Percentiles rank a stretch among this genome's conserved stretches.
Evolutionary conservation across 30 jellyfish, hydroid and myxozoan species (phyloP).

Genomic region (Aurelia sp.): DNA sequence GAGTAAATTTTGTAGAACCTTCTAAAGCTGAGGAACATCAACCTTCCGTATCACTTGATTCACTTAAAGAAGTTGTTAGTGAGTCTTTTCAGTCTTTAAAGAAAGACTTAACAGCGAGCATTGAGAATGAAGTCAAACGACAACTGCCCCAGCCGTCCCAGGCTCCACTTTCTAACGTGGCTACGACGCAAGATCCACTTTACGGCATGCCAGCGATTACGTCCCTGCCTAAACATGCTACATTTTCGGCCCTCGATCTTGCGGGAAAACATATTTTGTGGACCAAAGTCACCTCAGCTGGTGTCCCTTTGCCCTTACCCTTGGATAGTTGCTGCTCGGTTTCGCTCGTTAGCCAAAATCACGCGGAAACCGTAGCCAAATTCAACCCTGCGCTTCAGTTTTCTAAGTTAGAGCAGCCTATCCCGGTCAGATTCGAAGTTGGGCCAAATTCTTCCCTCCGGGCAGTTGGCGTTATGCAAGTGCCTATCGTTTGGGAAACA

Average conservation of each 20-base stretch:
- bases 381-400: slow-evolving; percentile 17
- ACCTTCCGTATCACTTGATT: not conserved
- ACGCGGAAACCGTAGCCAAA: slow-evolving; percentile 20
- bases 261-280: slow-evolving; percentile 47
- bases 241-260: slow-evolving; percentile 19
- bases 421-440: slow-evolving; percentile 57
- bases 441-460: not conserved
- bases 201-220: slow-evolving; percentile 24
- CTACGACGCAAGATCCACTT: slow-evolving; percentile 26
- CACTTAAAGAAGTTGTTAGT: too few species aligned
- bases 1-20: not conserved
- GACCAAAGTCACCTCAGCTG: slow-evolving; percentile 49
- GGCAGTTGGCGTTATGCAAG: slow-evolving; percentile 51
- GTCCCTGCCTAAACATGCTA: not conserved
- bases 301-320: slow-evolving; percentile 51
- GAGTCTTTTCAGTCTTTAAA: too few species aligned
- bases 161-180: too few species aligned
- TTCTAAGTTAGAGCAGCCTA: slow-evolving; percentile 41
- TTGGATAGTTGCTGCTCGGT: slow-evolving; percentile 62
- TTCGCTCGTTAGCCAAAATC: slow-evolving; percentile 46
- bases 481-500: slow-evolving; percentile 39
- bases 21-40: too few species aligned
- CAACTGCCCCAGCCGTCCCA: too few species aligned
- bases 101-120: not conserved
- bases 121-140: too few species aligned